Percentiles rank a stretch among this genome's conserved stretches.
Conservation (phyloP, 2,888 invertebrate species). For the Chalcosyrphus nemorum region DNA sequence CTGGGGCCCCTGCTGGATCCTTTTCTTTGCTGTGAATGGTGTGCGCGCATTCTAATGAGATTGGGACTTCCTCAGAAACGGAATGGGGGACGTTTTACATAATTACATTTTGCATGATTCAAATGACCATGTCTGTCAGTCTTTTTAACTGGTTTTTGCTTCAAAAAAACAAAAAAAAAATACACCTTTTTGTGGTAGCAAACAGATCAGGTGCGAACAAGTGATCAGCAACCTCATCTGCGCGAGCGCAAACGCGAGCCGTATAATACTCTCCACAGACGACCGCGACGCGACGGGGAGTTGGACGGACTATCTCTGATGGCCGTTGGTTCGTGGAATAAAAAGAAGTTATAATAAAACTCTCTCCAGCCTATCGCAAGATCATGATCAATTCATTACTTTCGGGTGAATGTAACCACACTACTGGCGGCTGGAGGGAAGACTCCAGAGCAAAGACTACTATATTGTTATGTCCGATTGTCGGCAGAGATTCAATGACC, state of each 20-base stretch:
- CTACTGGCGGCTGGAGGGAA: conserved; percentile 18
- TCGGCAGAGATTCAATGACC: conserved; percentile 67
- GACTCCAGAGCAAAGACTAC: not conserved
- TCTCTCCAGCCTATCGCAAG: conserved; percentile 66
- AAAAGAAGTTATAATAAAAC: conserved; percentile 57
- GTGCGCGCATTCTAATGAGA: conserved; percentile 46
- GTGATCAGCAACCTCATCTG: conserved; percentile 40
- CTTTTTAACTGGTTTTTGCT: conserved; percentile 17
- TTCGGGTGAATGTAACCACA: conserved; percentile 41
- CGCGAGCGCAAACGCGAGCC: conserved; percentile 28
- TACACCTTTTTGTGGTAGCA: conserved; percentile 34
- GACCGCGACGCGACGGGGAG: too few relatives aligned
- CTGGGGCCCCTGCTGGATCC: conserved; percentile 2
- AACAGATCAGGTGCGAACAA: conserved; percentile 71
- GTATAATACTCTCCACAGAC: not conserved
- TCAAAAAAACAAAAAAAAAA: not conserved
- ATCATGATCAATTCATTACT: conserved; percentile 71
- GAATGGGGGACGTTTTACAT: too few relatives aligned
- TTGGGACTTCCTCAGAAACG: conserved; percentile 35
- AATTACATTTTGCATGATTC: conserved; percentile 65
- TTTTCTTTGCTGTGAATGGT: conserved; percentile 10
- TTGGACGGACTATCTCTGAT: conserved; percentile 23
- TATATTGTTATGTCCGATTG: conserved; percentile 58
- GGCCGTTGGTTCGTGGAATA: conserved; percentile 60
- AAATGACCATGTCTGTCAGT: conserved; percentile 41